Percentiles rank a stretch among this genome's conserved stretches.
Evolutionary conservation across 2,888 invertebrate species (phyloP).

Genomic region (Cryptus viduatorius): DNA sequence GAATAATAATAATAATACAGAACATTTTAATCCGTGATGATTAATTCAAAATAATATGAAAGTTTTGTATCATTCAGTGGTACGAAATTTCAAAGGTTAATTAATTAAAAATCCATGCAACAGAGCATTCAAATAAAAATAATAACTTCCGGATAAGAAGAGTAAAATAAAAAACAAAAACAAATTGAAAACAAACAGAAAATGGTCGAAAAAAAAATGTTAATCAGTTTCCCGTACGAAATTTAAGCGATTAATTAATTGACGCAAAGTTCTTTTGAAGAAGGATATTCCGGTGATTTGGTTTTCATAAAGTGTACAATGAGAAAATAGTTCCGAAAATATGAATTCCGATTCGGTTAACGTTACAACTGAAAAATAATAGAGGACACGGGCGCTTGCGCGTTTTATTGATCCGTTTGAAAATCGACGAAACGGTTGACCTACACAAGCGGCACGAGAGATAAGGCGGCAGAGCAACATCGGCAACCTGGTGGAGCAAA

Average conservation of each 20-base stretch:
- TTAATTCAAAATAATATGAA: background rate
- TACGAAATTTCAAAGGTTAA: background rate
- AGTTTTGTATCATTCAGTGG: background rate
- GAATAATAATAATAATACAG: background rate
- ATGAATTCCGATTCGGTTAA: background rate
- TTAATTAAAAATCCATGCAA: background rate
- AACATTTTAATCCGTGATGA: background rate
- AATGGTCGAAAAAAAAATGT: background rate
- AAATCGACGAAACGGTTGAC: constrained; percentile 45
- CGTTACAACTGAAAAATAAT: constrained; percentile 3
- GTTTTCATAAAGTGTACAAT: background rate
- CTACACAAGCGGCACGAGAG: constrained; percentile 10
- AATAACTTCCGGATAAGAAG: too few species aligned
- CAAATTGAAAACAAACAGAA: background rate
- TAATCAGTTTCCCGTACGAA: background rate
- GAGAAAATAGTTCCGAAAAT: background rate
- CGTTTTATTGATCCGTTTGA: constrained; percentile 67
- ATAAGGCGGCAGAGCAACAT: constrained; percentile 13
- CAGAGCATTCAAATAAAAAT: too few species aligned
- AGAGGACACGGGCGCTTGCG: constrained; percentile 65
- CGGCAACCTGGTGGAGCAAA: constrained; percentile 4
- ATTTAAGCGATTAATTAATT: background rate
- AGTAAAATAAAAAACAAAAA: too few species aligned
- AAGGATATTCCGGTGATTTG: background rate
- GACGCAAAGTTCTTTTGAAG: background rate